Evolutionary conservation across 2,113 vertebrate genomes (phyloP).

Genomic region (Oncorhynchus mykiss): DNA sequence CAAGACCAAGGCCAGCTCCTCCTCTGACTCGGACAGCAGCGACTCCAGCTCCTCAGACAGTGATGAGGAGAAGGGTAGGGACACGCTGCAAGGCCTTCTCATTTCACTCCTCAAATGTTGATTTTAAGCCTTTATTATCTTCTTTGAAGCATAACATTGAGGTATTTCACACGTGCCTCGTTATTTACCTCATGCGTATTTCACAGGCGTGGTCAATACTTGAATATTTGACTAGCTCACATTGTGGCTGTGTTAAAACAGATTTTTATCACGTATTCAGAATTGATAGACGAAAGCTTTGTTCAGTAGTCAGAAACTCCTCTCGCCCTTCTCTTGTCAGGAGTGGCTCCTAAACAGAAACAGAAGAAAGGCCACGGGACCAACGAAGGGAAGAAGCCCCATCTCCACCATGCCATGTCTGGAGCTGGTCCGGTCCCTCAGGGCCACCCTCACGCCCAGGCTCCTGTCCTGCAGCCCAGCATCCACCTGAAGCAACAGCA

Average conservation of each 20-base stretch:
- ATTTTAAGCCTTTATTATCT: neutral
- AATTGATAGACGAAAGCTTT: neutral
- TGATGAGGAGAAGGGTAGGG: conserved; percentile 84
- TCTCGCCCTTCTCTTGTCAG: conserved; percentile 59
- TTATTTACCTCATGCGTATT: too few relatives aligned
- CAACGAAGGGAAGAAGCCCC: conserved; percentile 88
- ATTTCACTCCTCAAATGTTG: neutral
- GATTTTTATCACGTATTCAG: neutral
- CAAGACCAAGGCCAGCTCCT: conserved; percentile 89
- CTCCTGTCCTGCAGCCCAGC: conserved; percentile 69
- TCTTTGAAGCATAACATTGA: too few relatives aligned
- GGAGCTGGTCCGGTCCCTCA: conserved; percentile 36
- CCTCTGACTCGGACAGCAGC: conserved; percentile 37
- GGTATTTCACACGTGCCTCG: too few relatives aligned
- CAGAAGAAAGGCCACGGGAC: conserved; percentile 82
- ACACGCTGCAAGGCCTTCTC: neutral
- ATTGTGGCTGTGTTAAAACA: neutral
- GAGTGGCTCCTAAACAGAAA: conserved; percentile 82
- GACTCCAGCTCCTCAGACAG: conserved; percentile 72
- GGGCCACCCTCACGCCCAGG: conserved; percentile 64
- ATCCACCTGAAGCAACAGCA: conserved; percentile 69
- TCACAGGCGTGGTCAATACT: too few relatives aligned
- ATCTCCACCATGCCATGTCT: conserved; percentile 60
- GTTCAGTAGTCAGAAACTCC: too few relatives aligned
- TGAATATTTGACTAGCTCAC: neutral